Evolutionary conservation across 2,888 invertebrate species (phyloP).

Genomic region (Gisinianus flammeolus): DNA sequence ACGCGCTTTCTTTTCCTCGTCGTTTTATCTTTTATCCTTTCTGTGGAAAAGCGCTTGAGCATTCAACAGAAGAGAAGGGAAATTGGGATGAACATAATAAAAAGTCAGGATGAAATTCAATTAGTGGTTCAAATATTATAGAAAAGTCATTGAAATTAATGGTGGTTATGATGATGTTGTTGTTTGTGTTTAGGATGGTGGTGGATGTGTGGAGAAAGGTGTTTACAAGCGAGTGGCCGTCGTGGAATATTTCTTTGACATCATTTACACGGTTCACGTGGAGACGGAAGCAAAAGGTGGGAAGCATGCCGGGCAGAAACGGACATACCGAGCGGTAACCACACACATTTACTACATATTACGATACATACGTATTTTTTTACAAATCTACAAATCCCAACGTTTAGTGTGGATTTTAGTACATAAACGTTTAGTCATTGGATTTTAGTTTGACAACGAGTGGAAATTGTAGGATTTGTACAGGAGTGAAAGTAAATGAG

Average conservation of each 20-base stretch:
- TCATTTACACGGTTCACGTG: constrained; percentile 94
- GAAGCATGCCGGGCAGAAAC: constrained; percentile 96
- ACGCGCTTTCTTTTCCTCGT: not conserved
- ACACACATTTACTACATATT: constrained; percentile 5
- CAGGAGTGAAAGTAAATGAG: not conserved
- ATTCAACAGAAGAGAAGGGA: not conserved
- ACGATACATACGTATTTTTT: not conserved
- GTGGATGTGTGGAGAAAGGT: constrained; percentile 43
- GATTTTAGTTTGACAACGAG: too few relatives aligned
- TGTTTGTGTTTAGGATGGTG: not conserved
- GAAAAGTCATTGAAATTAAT: too few relatives aligned
- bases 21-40: not conserved
- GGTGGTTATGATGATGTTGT: too few relatives aligned
- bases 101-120: not conserved
- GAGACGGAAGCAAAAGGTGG: constrained; percentile 90
- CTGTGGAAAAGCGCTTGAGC: not conserved
- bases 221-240: constrained; percentile 90
- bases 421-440: too few relatives aligned
- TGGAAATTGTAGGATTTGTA: not conserved
- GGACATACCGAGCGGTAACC: constrained; percentile 93
- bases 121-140: not conserved
- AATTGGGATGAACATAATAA: not conserved
- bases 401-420: too few relatives aligned
- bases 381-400: not conserved
- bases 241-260: constrained; percentile 97